phyloP scores from a whole-genome alignment of 1,140 invertebrate species.

The Diorhabda carinulata region DNA sequence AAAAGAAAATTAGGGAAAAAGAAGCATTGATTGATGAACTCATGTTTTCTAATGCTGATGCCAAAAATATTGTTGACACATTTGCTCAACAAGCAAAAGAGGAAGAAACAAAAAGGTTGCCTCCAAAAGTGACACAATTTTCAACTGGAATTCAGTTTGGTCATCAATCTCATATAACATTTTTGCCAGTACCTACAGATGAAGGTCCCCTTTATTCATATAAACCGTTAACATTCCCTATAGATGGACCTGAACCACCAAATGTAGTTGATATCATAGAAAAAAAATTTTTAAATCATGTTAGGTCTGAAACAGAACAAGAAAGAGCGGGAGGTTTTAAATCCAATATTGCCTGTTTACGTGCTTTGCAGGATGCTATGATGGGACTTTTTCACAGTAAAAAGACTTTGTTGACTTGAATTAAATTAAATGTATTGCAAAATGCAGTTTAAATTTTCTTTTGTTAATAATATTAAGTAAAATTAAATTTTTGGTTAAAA shows the following conservation, averaged over 20 bases:
- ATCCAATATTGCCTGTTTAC: constrained; percentile 73
- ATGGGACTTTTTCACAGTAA: constrained; percentile 72
- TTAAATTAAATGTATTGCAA: background rate
- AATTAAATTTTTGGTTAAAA: background rate
- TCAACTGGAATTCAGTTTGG: constrained; percentile 78
- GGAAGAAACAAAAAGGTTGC: constrained; percentile 40
- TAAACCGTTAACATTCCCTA: constrained; percentile 54
- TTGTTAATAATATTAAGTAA: background rate
- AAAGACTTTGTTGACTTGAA: constrained; percentile 23
- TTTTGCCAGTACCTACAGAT: constrained; percentile 66
- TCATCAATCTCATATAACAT: constrained; percentile 51
- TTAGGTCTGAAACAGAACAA: constrained; percentile 62
- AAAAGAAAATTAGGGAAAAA: constrained; percentile 77
- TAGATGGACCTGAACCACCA: constrained; percentile 74
- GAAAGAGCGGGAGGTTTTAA: constrained; percentile 88
- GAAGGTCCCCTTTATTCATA: constrained; percentile 74
- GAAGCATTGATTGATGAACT: constrained; percentile 91
- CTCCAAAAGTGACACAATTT: constrained; percentile 62
- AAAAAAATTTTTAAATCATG: constrained; percentile 72
- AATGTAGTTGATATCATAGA: constrained; percentile 58
- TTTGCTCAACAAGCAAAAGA: constrained; percentile 69
- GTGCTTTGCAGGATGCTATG: constrained; percentile 88
- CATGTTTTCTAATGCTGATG: constrained; percentile 87
- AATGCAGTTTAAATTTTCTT: too few species aligned
- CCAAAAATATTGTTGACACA: constrained; percentile 79